phyloP scores from a whole-genome alignment of 2,888 invertebrate genomes.

The Yponomeuta cagnagella region DNA sequence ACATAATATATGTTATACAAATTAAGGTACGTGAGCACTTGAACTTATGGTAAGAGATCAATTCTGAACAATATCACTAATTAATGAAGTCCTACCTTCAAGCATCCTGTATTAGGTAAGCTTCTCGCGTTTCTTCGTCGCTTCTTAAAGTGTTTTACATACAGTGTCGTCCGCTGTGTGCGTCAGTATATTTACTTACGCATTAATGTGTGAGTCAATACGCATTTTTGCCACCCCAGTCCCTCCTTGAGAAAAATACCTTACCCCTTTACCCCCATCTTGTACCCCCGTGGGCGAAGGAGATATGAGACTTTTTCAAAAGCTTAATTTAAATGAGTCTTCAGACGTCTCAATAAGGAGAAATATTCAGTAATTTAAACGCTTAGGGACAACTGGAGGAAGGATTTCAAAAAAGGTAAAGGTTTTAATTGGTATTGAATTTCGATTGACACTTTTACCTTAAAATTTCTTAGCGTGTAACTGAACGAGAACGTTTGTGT shows the following conservation, averaged over 20 bases:
- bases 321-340: constrained; percentile 75
- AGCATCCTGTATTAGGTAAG: constrained; percentile 64
- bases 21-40: too few relatives aligned
- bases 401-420: constrained; percentile 38
- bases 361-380: constrained; percentile 72
- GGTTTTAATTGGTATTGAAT: constrained; percentile 73
- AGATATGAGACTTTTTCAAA: constrained; percentile 75
- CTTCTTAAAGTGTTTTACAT: constrained; percentile 77
- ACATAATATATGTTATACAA: too few relatives aligned
- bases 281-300: constrained; percentile 70
- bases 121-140: constrained; percentile 75
- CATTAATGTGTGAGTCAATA: constrained; percentile 68
- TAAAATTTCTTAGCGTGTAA: background rate
- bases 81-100: background rate
- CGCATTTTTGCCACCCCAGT: constrained; percentile 65
- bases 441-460: constrained; percentile 51
- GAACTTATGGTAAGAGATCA: too few relatives aligned
- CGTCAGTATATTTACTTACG: constrained; percentile 69
- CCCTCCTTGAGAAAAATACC: constrained; percentile 37
- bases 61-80: background rate
- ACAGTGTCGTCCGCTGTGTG: constrained; percentile 58
- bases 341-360: constrained; percentile 61
- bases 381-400: constrained; percentile 46
- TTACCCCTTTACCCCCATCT: constrained; percentile 59
- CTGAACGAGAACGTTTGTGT: background rate